These are phyloP conservation scores for Ibycter americanus DNA, from an alignment of 2,797 vertebrate species.

Conservation along the genomic window DNA sequence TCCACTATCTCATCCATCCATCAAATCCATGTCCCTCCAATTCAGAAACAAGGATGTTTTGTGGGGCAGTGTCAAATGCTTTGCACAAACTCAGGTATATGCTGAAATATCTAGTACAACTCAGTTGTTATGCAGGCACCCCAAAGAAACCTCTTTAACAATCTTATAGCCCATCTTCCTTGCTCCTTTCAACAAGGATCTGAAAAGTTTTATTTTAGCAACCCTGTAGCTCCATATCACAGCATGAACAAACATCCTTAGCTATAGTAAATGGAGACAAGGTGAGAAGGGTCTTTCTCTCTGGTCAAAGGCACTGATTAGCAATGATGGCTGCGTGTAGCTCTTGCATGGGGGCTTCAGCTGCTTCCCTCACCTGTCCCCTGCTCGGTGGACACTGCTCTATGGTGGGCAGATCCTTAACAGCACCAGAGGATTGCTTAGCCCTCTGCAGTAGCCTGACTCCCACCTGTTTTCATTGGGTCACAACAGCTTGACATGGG, in stretches of 20 bases:
- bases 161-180: not conserved
- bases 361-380: not conserved
- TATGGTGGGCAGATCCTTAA: not conserved
- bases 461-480: not conserved
- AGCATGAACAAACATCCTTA: not conserved
- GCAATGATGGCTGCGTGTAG: not conserved
- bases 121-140: not conserved
- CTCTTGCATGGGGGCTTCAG: not conserved
- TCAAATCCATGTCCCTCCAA: too few relatives aligned
- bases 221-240: not conserved
- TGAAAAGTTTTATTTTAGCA: not conserved
- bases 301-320: not conserved
- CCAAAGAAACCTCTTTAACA: not conserved
- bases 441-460: not conserved
- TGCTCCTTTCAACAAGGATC: not conserved
- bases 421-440: not conserved
- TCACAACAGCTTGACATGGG: not conserved
- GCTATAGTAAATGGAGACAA: not conserved
- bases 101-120: not conserved
- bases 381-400: accelerated
- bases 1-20: too few relatives aligned
- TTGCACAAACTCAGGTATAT: too few relatives aligned
- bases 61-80: too few relatives aligned
- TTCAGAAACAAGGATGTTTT: too few relatives aligned
- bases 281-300: not conserved